A percentile compares a stretch with the other conserved stretches of the same genome.
Conservation (phyloP, 2,888 invertebrate species). For the Bembecia ichneumoniformis region DNA sequence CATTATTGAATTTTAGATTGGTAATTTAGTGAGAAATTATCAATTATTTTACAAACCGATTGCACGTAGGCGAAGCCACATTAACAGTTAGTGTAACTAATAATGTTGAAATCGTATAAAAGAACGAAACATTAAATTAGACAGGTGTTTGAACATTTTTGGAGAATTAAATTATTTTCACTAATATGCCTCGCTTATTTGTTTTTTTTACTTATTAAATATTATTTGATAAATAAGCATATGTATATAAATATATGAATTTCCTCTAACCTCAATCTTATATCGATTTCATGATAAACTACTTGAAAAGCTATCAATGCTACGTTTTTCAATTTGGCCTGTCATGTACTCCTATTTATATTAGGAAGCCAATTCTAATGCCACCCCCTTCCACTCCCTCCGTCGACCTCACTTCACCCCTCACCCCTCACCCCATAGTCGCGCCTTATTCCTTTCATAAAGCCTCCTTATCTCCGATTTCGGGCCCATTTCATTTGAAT, state of each 20-base stretch:
- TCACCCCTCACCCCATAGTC: conserved; percentile 12
- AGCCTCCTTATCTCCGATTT: conserved; percentile 62
- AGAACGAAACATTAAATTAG: too few species aligned
- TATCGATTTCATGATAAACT: background rate
- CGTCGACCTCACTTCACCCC: conserved; percentile 13
- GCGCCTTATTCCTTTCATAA: conserved; percentile 47
- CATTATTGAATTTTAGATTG: too few species aligned
- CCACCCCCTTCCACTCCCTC: conserved; percentile 7
- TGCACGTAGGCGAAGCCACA: background rate
- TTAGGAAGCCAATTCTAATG: conserved; percentile 25
- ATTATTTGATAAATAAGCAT: too few species aligned
- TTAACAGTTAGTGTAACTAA: background rate
- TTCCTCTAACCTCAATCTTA: background rate
- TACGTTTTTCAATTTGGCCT: conserved; percentile 2
- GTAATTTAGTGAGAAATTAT: too few species aligned
- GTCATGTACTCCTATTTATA: conserved; percentile 18
- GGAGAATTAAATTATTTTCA: too few species aligned
- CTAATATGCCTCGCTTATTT: too few species aligned
- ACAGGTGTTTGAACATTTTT: too few species aligned
- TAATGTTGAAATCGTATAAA: too few species aligned
- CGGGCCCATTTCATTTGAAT: conserved; percentile 66
- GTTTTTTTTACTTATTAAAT: too few species aligned
- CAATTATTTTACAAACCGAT: background rate
- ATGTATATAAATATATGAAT: background rate
- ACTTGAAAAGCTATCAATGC: background rate